These are phyloP conservation scores for Sebastes iracundus DNA, from an alignment of 2,797 vertebrate genomes.

Conservation along the genomic window DNA sequence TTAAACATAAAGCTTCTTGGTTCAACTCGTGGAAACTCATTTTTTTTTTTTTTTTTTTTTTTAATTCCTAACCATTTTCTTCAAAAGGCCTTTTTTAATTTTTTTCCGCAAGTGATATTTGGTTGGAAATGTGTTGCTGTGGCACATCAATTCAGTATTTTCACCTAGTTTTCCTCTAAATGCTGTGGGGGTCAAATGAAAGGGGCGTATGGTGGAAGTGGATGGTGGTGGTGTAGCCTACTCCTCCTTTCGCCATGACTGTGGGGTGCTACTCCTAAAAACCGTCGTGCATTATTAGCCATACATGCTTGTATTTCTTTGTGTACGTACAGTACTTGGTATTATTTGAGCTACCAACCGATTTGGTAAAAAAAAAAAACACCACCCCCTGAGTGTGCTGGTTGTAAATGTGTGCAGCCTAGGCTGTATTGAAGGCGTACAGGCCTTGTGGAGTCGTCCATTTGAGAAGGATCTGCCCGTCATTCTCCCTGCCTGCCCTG, in stretches of 20 bases:
- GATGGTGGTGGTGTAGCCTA: slow-evolving; percentile 33
- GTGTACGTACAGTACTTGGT: neutral
- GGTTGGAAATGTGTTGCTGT: neutral
- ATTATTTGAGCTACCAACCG: slow-evolving; percentile 7
- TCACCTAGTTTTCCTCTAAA: slow-evolving; percentile 14
- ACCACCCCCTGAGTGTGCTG: slow-evolving; percentile 1
- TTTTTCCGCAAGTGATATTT: neutral
- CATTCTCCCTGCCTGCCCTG: slow-evolving; percentile 68
- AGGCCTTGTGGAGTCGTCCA: slow-evolving; percentile 79
- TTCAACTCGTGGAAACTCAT: slow-evolving; percentile 28
- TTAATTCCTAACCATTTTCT: slow-evolving; percentile 9
- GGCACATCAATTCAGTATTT: neutral
- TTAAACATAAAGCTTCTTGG: neutral
- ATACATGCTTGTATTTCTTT: slow-evolving; percentile 9
- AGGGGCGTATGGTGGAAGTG: slow-evolving; percentile 52
- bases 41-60: neutral
- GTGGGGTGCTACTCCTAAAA: slow-evolving; percentile 34
- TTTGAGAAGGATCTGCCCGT: slow-evolving; percentile 81
- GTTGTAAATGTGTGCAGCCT: slow-evolving; percentile 27
- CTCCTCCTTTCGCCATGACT: slow-evolving; percentile 58
- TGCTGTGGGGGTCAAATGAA: slow-evolving; percentile 63
- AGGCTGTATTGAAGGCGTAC: slow-evolving; percentile 49
- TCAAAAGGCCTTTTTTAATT: neutral
- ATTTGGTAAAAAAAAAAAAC: neutral
- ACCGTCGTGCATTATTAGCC: slow-evolving; percentile 34